Evolutionary conservation across 2,888 invertebrate species (phyloP), one percentile per base, ranked within the genome.

Genomic region (Phaedon cochleariae): DNA sequence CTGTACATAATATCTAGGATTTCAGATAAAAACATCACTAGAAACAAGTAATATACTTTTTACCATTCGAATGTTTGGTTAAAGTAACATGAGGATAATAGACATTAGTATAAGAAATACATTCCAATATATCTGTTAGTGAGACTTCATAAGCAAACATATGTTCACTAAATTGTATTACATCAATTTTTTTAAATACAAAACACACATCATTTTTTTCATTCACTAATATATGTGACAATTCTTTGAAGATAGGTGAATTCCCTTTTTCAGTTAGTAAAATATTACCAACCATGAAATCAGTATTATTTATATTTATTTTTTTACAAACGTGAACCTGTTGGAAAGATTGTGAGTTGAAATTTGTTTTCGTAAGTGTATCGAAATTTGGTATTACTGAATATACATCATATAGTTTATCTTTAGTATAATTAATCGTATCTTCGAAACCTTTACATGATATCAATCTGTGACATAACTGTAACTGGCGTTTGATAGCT

Each of bases 401-500:
- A 26, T 26, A 48, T 48, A 20, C 18, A 18, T 48, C 48, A 48
- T 48, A 12, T 21, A 48, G 21, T 48, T 18, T 21, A 48, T 48
- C 18, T 48, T 48, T 21, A 21, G 12, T 18, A 48, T 48, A 48
- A 18, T 48, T 48, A 12, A 12, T 18, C 10, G 18, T 48, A 15
- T 48, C 48, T 20, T 48, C 29, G 29, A 54, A 26, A 26, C 26
- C 26, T 26, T 26, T 26, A 26, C 26, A 26, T 3, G 26, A 26
- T 5, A 26, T 26, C 26, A 58, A 45, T 20, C 41, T 46, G 20
- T 49, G 49, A 21, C 59, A 49, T 12, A 59, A 20, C 34, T 59
- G 18, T 17, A 59, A 49, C 20, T 59, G 49, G 49, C 49, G 22
- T 29, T 51, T 59, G 20, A 48, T 59, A 4, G 59, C 59, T 51